Conservation (phyloP, 1,140 invertebrate genomes). For the Cyrtorhinus lividipennis region DNA sequence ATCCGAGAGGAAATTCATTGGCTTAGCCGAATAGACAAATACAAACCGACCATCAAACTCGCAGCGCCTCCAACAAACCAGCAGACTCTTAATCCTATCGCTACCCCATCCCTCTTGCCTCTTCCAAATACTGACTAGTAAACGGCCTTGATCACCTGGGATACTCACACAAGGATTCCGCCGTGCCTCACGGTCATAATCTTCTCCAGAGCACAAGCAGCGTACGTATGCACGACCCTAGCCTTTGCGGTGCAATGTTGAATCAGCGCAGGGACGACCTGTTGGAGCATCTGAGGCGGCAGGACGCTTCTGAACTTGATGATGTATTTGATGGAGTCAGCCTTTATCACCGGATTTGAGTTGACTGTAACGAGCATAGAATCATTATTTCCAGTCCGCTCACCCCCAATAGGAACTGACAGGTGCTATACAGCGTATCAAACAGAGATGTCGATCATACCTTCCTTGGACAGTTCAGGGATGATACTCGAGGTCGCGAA, state of each 20-base stretch:
- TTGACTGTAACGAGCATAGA: constrained; percentile 49
- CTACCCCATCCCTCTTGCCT: too few species aligned
- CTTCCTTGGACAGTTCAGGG: constrained; percentile 66
- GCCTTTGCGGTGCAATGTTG: constrained; percentile 54
- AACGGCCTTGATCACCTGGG: too few species aligned
- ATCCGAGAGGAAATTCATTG: too few species aligned
- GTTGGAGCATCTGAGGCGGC: constrained; percentile 57
- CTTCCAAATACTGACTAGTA: too few species aligned
- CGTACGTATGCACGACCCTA: constrained; percentile 87
- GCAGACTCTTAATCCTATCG: too few species aligned
- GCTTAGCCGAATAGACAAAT: too few species aligned
- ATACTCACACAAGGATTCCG: constrained; percentile 40
- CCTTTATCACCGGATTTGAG: constrained; percentile 78
- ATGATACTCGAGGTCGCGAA: constrained; percentile 76
- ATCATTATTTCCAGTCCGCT: too few species aligned
- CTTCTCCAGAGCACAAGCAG: constrained; percentile 81
- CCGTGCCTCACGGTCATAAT: constrained; percentile 56
- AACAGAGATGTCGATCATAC: too few species aligned
- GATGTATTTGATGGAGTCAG: constrained; percentile 89
- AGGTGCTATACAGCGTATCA: too few species aligned
- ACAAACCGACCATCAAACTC: too few species aligned
- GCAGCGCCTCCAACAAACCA: too few species aligned
- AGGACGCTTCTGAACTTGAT: constrained; percentile 89
- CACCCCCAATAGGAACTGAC: constrained; percentile 17
- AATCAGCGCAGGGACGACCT: constrained; percentile 58